Percentiles rank a stretch among this genome's conserved stretches.
Conservation (phyloP, 2,113 vertebrate species). For the Blennius ocellaris region DNA sequence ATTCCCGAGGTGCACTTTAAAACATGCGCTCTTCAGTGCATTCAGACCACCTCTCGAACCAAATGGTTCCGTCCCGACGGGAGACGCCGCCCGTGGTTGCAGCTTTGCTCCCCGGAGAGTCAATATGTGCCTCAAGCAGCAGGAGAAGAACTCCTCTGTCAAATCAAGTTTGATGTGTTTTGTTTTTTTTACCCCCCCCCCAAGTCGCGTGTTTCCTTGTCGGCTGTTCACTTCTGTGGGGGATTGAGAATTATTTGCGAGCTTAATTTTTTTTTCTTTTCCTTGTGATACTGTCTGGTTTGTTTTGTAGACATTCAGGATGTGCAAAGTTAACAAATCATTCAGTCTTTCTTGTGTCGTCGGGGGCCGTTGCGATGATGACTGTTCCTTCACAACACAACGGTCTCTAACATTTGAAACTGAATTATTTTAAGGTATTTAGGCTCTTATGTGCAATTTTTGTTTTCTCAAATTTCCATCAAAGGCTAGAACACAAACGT, state of each 20-base stretch:
- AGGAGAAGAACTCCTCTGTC: not conserved
- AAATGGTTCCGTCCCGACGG: not conserved
- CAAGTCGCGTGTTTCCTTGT: not conserved
- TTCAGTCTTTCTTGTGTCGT: not conserved
- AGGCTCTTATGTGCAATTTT: too few species aligned
- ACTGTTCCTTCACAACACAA: not conserved
- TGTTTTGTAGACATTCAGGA: not conserved
- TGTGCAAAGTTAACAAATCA: not conserved
- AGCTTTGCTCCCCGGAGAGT: not conserved
- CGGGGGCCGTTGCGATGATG: not conserved
- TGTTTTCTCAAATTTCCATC: too few species aligned
- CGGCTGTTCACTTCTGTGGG: not conserved
- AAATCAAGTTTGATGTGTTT: not conserved
- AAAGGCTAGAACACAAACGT: not conserved
- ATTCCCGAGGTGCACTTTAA: too few species aligned
- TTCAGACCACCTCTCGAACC: not conserved
- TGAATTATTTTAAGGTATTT: too few species aligned
- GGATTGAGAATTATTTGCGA: not conserved
- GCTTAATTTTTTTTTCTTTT: not conserved
- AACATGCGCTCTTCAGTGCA: too few species aligned
- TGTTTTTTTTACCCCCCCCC: too few species aligned
- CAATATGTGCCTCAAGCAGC: constrained; percentile 36
- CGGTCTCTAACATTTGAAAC: too few species aligned
- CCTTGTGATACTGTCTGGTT: not conserved
- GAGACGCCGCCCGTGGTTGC: not conserved